Percentiles rank a stretch among this genome's conserved stretches.
phyloP scores from a whole-genome alignment of 2,113 vertebrate genomes.

The Paramormyrops kingsleyae region DNA sequence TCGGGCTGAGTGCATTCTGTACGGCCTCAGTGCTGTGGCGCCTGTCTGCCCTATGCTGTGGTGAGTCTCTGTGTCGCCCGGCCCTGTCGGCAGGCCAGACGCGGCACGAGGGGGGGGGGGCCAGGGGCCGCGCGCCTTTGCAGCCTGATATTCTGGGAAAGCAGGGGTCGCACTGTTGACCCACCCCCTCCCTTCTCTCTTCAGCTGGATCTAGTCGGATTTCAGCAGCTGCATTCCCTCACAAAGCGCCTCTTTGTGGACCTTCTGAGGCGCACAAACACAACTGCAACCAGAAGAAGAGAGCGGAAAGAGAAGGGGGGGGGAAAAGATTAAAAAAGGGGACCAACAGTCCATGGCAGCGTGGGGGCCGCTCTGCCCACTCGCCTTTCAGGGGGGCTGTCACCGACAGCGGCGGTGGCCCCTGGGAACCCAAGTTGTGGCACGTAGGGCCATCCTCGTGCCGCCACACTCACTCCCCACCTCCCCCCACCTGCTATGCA shows the following conservation, averaged over 20 bases:
- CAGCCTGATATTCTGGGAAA: constrained; percentile 74
- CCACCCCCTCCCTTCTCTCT: constrained; percentile 89
- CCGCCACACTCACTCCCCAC: neutral
- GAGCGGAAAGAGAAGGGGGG: constrained; percentile 14
- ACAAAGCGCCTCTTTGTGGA: constrained; percentile 70
- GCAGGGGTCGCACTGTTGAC: constrained; percentile 46
- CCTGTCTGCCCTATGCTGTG: constrained; percentile 34
- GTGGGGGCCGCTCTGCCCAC: constrained; percentile 25
- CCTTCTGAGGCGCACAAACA: constrained; percentile 54
- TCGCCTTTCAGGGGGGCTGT: constrained; percentile 28
- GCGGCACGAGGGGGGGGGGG: neutral
- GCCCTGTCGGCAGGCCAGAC: constrained; percentile 36
- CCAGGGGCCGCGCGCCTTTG: constrained; percentile 23
- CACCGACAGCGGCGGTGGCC: constrained; percentile 21
- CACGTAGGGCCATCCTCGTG: neutral
- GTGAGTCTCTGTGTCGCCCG: constrained; percentile 38
- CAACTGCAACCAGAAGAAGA: constrained; percentile 48
- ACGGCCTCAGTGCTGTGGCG: neutral
- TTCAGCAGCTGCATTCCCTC: constrained; percentile 81
- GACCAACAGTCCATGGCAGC: constrained; percentile 7
- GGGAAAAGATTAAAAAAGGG: neutral
- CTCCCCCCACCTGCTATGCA: neutral
- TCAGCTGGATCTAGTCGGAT: constrained; percentile 74
- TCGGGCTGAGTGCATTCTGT: neutral
- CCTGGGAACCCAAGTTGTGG: neutral